Base-by-base conservation (phyloP, 2,888 invertebrate genomes). In the Euplexia lucipara region DNA sequence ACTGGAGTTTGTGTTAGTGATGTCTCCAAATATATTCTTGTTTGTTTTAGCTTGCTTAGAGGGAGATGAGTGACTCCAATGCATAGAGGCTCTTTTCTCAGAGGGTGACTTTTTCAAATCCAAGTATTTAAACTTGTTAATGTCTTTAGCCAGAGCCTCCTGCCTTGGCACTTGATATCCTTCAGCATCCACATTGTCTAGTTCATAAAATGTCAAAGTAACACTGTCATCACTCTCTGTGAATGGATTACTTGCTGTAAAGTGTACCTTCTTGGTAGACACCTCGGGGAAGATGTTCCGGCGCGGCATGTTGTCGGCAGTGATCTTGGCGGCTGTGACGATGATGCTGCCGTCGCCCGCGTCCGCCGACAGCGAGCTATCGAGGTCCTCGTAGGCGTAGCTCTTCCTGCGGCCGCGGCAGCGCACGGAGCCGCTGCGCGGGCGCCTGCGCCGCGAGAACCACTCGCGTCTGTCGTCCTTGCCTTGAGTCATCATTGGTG, bases 291-390 rank as follows among this genome's bases (percentile, higher is more conserved):
- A 94, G 67, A 95, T 91, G 68, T 87, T 91, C 20, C 94, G 90
- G 1, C 92, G 90, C 32, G 95, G 95, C 93, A 95, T 91, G 72
- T 92, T 93, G 6, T 92, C 93, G 35, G 89, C 87, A 0, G 95
- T 95, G 71, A 95, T 86, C 80, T 95, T 96, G 3, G 91, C 91
- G 0, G 96, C 95, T 10, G 96, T 96, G n/a, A 95, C 88, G 14
- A 96, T 86, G 44, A 96, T 91, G 53, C 96, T 96, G 32, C 92
- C 86, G 60, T 96, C 96, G 0, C 96, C 96, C 4, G 94, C 85
- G 69, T 96, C 96, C 0, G 96, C 96, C 0, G 96, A 96, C 47
- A 96, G 86, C 0, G 96, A 96, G 73, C 96, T 96, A 83, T 96
- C 96, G 32, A 96, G 86, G 74, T 96, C 96, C 58, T 96, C 96